Conservation (phyloP, 2,888 invertebrate species). For the Thera britannica region DNA sequence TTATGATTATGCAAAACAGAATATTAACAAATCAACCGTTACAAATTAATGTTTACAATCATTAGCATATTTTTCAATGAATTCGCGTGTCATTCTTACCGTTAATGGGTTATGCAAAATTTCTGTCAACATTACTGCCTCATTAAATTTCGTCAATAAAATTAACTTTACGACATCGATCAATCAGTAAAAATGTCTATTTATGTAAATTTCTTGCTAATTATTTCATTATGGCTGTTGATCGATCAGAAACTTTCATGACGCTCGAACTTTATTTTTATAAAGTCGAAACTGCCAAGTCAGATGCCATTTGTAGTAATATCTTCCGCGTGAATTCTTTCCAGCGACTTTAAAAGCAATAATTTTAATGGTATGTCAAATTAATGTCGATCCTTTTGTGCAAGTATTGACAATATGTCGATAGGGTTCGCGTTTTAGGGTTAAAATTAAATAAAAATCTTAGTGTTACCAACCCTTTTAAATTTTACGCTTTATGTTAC, state of each 20-base stretch:
- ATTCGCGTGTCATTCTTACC: conserved; percentile 73
- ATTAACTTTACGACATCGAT: conserved; percentile 73
- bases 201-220: conserved; percentile 72
- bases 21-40: conserved; percentile 83
- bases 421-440: conserved; percentile 63
- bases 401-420: conserved; percentile 78
- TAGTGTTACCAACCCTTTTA: conserved; percentile 68
- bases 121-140: conserved; percentile 59
- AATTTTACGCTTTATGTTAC: conserved; percentile 80
- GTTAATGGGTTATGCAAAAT: conserved; percentile 57
- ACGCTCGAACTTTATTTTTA: conserved; percentile 2
- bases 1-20: conserved; percentile 76
- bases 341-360: conserved; percentile 75
- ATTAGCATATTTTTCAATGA: conserved; percentile 77
- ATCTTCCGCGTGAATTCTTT: conserved; percentile 74
- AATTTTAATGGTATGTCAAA: conserved; percentile 83
- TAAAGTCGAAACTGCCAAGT: conserved; percentile 54
- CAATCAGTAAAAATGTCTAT: conserved; percentile 68
- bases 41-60: conserved; percentile 81
- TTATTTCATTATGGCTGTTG: conserved; percentile 72
- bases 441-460: conserved; percentile 53
- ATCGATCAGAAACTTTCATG: conserved; percentile 61
- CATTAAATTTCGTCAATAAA: conserved; percentile 64
- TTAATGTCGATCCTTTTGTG: conserved; percentile 80
- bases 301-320: conserved; percentile 60